phyloP scores from a whole-genome alignment of 2,797 vertebrate species.

The Peromyscus melanophrys region DNA sequence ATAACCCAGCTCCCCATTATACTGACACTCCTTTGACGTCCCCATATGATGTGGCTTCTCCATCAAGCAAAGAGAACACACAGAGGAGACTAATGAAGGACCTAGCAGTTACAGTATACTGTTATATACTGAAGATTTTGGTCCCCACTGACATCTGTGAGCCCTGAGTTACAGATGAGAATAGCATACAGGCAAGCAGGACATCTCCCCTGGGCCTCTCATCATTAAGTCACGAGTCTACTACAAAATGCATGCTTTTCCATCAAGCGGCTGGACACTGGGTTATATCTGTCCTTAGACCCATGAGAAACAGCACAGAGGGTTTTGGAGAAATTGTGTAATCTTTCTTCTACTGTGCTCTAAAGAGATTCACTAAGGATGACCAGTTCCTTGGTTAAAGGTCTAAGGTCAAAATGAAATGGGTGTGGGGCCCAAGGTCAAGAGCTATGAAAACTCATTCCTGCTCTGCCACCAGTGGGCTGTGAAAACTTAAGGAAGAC shows the following conservation, averaged over 20 bases:
- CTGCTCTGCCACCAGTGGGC: background rate
- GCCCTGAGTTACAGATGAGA: background rate
- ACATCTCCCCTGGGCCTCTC: too few species aligned
- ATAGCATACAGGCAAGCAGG: background rate
- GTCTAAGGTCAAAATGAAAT: background rate
- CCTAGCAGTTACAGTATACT: background rate
- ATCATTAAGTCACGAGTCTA: background rate
- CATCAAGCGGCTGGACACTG: background rate
- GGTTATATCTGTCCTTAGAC: background rate
- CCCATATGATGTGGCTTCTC: background rate
- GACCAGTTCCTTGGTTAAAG: slow-evolving; percentile 24
- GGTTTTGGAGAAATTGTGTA: background rate
- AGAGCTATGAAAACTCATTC: background rate
- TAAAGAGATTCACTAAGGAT: background rate
- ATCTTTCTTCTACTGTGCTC: background rate
- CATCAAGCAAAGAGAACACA: slow-evolving; percentile 37
- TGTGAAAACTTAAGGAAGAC: background rate
- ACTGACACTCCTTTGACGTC: background rate
- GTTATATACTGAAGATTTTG: background rate
- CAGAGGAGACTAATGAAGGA: background rate
- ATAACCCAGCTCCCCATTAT: background rate
- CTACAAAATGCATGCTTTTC: background rate
- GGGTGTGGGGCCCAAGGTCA: background rate
- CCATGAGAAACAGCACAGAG: background rate
- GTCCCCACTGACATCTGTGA: background rate